Evolutionary conservation across 2,888 invertebrate species (phyloP).

Genomic region (Diaphora mendica): DNA sequence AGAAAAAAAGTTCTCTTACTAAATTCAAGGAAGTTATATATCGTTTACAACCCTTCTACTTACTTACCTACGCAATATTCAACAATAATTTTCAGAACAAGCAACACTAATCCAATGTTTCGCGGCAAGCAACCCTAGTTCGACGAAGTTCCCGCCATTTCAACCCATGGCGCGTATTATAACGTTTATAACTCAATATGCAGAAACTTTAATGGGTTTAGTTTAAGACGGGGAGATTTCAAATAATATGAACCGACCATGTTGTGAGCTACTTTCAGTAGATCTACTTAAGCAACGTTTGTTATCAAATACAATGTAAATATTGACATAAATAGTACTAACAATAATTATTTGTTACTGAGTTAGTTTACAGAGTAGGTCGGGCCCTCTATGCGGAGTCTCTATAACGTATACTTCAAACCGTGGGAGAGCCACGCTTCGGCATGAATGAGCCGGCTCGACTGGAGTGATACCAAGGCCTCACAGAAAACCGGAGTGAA

Average conservation of each 20-base stretch:
- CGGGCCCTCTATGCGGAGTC: not conserved
- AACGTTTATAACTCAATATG: slow-evolving; percentile 59
- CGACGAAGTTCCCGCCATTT: slow-evolving; percentile 57
- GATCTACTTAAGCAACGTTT: not conserved
- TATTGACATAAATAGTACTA: not conserved
- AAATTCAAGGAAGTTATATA: not conserved
- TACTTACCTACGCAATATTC: slow-evolving; percentile 1
- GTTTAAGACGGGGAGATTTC: slow-evolving; percentile 30
- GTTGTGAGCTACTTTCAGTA: not conserved
- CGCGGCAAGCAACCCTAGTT: slow-evolving; percentile 28
- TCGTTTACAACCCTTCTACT: not conserved
- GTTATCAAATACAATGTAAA: not conserved
- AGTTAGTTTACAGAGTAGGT: not conserved
- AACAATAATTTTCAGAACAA: slow-evolving; percentile 20
- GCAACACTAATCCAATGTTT: slow-evolving; percentile 31
- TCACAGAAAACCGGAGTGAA: too few relatives aligned
- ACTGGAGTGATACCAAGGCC: too few relatives aligned
- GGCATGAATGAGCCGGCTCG: too few relatives aligned
- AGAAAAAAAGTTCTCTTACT: not conserved
- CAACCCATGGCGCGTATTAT: slow-evolving; percentile 41
- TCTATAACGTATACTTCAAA: too few relatives aligned
- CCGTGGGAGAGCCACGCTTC: too few relatives aligned
- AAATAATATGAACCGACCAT: slow-evolving; percentile 20
- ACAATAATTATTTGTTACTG: not conserved
- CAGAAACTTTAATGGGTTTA: slow-evolving; percentile 37